Base-by-base conservation (phyloP, 2,113 vertebrate genomes). In the Oryzias melastigma region DNA sequence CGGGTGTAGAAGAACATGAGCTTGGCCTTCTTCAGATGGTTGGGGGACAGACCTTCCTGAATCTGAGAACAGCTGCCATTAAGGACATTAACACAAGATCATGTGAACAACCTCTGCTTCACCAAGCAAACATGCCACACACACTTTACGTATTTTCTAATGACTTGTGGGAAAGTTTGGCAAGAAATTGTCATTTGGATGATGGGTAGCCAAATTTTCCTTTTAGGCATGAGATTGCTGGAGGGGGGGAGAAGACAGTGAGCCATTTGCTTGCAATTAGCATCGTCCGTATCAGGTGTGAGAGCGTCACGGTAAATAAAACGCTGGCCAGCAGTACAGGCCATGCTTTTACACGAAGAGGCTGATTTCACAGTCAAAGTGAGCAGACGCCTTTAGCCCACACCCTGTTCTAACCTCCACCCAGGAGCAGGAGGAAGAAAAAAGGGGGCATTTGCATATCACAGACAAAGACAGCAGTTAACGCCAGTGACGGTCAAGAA, bases 1-100 rank as follows among this genome's bases (percentile, higher is more conserved):
- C 96, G 93, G 69, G 95, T 95, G 85, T 99, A 98, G 93, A 99
- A 98, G 92, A 99, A 99, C 97, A 99, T 99, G 77, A 99, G 95
- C 89, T 99, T 99, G 85, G 97, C 97, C 91, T 98, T 99, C 93
- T 99, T 99, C 93, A 99, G 93, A 86, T 99, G 96, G 85, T 97
- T 98, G 47, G 96, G 97, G 58, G 97, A 99, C 75, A 98, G 90
- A 80, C 97, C 97, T 91, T 99, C 97, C 91, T 99, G 97, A 71
- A 93, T 93, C 85, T 93, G 82, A 85, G 90, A 92, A 88, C 83
- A 86, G 73, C 64, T 67, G 58, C 44, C 56, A 85, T 97, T 93
- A 97, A 97, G 94, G 95, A 93, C 85, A 92, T 87, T 2, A 78
- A 60, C 58, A 1, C n/a, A n/a, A 50, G 20, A 58, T 60, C 27